Evolutionary conservation across 2,888 invertebrate genomes (phyloP), one percentile per base, ranked within the genome.

Genomic region (Troides oblongomaculatus): DNA sequence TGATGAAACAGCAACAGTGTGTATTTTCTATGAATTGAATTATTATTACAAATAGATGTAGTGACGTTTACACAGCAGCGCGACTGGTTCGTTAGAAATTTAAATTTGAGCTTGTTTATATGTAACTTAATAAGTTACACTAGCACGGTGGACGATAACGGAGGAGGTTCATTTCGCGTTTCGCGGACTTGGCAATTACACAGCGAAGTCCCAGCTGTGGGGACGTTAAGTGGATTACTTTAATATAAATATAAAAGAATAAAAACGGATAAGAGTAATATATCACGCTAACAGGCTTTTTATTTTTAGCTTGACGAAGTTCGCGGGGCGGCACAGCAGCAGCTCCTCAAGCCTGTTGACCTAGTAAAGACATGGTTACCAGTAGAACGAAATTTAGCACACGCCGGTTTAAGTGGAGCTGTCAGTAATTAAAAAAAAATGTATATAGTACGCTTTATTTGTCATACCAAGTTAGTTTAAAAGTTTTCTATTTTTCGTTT

Each of bases 111-210:
- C 64, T 64, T 69, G 69, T 69, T 62, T 63, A 68, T 59, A 68
- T 56, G 58, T 64, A 64, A 71, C 74, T 75, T 75, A 74, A 81
- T 58, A 82, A 85, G 73, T 76, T 81, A 84, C 80, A 84, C 80
- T 77, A 81, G 79, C 79, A 85, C 84, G 84, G 82, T 79, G 74
- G 71, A 79, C 77, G 85, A 87, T 88, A 86, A 86, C 87, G 84
- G 85, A 85, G 86, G 85, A 79, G 81, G 18, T 84, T 79, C 82
- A 83, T 85, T 78, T 87, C 86, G 74, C 77, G 83, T 89, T 88
- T 82, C 87, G 78, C 75, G 74, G 75, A 78, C 84, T 84, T 84
- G n/a, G 18, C 8, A 21, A 56, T n/a, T 2, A 53, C 39, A 12
- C 14, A 46, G 4, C 4, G 46, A 46, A 4, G 46, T 46, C 46